phyloP scores from a whole-genome alignment of 2,797 vertebrate genomes.

The Vultur gryphus region DNA sequence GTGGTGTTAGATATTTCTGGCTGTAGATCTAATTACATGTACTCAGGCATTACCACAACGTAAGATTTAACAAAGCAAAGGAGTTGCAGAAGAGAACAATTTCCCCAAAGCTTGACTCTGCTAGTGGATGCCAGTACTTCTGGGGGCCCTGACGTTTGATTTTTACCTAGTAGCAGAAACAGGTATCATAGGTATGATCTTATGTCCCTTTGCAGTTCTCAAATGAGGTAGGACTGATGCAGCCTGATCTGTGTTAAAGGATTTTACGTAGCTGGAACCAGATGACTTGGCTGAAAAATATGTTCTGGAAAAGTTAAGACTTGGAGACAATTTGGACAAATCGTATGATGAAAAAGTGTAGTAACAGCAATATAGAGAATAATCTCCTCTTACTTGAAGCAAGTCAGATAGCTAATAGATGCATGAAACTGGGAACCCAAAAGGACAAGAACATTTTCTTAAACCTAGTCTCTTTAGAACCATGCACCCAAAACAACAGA shows the following conservation, averaged over 20 bases:
- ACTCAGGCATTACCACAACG: background rate
- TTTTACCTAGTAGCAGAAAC: background rate
- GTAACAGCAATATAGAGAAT: background rate
- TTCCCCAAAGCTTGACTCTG: background rate
- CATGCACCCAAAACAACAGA: accelerated
- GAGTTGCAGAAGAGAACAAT: background rate
- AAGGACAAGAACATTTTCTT: background rate
- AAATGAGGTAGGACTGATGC: background rate
- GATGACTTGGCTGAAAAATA: background rate
- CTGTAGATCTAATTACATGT: background rate
- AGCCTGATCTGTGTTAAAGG: background rate
- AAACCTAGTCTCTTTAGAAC: background rate
- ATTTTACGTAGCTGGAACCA: background rate
- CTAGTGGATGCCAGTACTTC: background rate
- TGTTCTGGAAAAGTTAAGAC: background rate
- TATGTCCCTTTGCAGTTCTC: background rate
- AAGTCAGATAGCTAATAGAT: background rate
- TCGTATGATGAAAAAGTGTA: background rate
- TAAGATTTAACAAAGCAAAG: background rate
- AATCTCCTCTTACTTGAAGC: background rate
- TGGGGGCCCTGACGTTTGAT: background rate
- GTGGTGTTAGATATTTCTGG: background rate
- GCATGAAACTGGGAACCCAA: background rate
- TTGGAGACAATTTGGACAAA: background rate
- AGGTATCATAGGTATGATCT: background rate